Evolutionary conservation across 2,888 invertebrate genomes (phyloP).

Genomic region (Mythimna lalbum): DNA sequence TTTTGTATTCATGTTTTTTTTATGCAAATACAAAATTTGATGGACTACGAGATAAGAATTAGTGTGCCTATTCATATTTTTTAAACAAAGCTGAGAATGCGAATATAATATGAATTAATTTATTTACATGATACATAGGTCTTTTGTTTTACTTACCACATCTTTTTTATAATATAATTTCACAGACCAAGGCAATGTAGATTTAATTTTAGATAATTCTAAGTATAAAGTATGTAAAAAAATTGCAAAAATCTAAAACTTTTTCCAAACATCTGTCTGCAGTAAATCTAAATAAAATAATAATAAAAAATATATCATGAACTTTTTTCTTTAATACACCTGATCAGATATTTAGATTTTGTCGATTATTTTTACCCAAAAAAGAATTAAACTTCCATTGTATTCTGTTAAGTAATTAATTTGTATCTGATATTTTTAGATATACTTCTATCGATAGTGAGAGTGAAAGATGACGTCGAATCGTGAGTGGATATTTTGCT

Average conservation of each 20-base stretch:
- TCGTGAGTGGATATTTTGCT: constrained; percentile 74
- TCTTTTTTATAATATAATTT: no score
- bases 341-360: not conserved
- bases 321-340: not conserved
- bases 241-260: no score
- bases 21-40: not conserved
- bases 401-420: constrained; percentile 4
- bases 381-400: not conserved
- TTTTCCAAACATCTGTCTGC: no score
- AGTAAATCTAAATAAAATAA: not conserved
- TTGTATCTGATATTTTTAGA: constrained; percentile 68
- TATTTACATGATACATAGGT: not conserved
- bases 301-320: not conserved
- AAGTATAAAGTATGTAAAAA: no score
- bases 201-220: no score
- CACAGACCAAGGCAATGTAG: no score
- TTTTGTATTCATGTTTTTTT: not conserved
- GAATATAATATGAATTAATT: not conserved
- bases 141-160: no score
- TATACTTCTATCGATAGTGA: constrained; percentile 84
- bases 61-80: not conserved
- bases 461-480: constrained; percentile 89
- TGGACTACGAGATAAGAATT: no score
- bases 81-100: not conserved
- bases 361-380: not conserved